These are phyloP conservation scores for Mamestra brassicae DNA, from an alignment of 2,888 invertebrate species.

Conservation along the genomic window DNA sequence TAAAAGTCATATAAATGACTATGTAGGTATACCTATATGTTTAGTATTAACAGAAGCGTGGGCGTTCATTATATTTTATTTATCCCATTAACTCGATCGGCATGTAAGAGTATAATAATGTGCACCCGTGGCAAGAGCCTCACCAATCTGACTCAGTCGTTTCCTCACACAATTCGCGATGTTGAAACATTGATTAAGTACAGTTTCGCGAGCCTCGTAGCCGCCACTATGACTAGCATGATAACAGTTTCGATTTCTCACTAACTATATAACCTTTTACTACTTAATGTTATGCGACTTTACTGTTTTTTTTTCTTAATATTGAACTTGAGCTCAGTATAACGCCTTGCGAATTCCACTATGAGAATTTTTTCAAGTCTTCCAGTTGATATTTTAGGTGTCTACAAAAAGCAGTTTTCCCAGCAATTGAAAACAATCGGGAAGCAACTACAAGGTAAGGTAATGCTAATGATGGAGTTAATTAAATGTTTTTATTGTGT, in stretches of 20 bases:
- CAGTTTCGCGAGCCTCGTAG: conserved; percentile 59
- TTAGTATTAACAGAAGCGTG: conserved; percentile 3
- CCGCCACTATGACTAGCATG: conserved; percentile 52
- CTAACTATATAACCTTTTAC: conserved; percentile 36
- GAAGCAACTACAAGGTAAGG: conserved; percentile 75
- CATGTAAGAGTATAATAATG: conserved; percentile 33
- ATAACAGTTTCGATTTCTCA: conserved; percentile 58
- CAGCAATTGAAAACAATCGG: conserved; percentile 67
- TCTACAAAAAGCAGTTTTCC: conserved; percentile 62
- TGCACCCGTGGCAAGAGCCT: conserved; percentile 39
- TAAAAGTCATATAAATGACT: not conserved
- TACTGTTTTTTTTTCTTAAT: not conserved
- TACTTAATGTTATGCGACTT: conserved; percentile 48
- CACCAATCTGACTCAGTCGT: conserved; percentile 56
- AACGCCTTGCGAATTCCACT: conserved; percentile 60
- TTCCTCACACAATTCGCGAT: conserved; percentile 67
- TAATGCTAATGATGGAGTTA: conserved; percentile 67
- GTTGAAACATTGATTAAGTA: conserved; percentile 68
- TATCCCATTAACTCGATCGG: too few relatives aligned
- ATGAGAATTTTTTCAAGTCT: conserved; percentile 62
- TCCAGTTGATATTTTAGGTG: conserved; percentile 69
- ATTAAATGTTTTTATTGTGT: conserved; percentile 65
- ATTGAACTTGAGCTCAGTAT: conserved; percentile 19
- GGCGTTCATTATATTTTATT: not conserved
- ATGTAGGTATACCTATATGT: not conserved